phyloP scores from a whole-genome alignment of 2,797 vertebrate species.

The Bovichtus diacanthus region DNA sequence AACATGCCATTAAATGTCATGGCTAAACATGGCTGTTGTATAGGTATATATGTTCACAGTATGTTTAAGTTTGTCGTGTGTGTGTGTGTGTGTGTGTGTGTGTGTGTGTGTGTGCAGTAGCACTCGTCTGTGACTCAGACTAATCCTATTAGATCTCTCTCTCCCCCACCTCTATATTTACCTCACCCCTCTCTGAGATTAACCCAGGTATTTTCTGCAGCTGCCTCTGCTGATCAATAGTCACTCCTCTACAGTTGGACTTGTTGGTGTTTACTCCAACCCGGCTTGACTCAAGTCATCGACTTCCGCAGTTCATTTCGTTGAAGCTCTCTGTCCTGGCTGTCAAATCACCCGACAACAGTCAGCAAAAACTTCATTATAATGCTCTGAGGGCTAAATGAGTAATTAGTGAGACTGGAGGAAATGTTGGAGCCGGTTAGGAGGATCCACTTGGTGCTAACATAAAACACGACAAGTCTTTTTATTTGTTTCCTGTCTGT shows the following conservation, averaged over 20 bases:
- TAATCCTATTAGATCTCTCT: slow-evolving; percentile 78
- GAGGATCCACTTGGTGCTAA: slow-evolving; percentile 13
- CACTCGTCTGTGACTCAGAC: slow-evolving; percentile 70
- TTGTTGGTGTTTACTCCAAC: slow-evolving; percentile 46
- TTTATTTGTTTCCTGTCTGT: slow-evolving; percentile 7
- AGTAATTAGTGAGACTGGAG: slow-evolving; percentile 4
- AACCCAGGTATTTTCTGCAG: slow-evolving; percentile 66
- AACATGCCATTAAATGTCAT: neutral
- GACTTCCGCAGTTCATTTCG: slow-evolving; percentile 51
- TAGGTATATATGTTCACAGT: slow-evolving; percentile 7
- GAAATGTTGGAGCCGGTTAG: slow-evolving; percentile 2
- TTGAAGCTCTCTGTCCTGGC: slow-evolving; percentile 20
- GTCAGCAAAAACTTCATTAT: slow-evolving; percentile 35
- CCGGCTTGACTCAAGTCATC: slow-evolving; percentile 37
- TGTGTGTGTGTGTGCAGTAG: slow-evolving; percentile 38
- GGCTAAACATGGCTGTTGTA: slow-evolving; percentile 12
- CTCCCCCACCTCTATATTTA: slow-evolving; percentile 75
- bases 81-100: slow-evolving; percentile 3
- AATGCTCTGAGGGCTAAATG: slow-evolving; percentile 25
- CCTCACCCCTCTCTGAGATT: slow-evolving; percentile 71
- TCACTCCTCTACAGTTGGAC: slow-evolving; percentile 51
- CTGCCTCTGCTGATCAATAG: slow-evolving; percentile 65
- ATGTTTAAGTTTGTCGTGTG: slow-evolving; percentile 22
- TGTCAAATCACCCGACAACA: slow-evolving; percentile 44
- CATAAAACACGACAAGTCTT: slow-evolving; percentile 7